Evolutionary conservation across 2,797 vertebrate genomes (phyloP), one percentile per base, ranked within the genome.

Genomic region (Spinibarbus caldwelli): DNA sequence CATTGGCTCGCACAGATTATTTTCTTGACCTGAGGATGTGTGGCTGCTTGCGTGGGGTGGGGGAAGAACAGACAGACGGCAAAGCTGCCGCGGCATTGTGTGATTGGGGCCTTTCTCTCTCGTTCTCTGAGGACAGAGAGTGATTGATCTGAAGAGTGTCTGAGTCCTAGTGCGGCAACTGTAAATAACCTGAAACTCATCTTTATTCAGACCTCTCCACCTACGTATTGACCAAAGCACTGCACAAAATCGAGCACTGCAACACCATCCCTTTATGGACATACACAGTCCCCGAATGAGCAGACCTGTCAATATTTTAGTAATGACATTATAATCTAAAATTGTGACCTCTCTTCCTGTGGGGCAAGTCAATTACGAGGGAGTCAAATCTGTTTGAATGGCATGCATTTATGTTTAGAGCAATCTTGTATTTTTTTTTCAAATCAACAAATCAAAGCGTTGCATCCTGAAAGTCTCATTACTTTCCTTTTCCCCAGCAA

Each of bases 171-270:
- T 80, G 23, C 72, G 23, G 52, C 41, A 87, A 86, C 85, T 86
- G 86, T 89, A 87, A 88, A 90, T 89, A 89, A 88, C 80, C 78
- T 23, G 45, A 84, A 89, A 75, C 87, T 89, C 86, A 89, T 91
- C 80, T 80, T 85, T 89, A 90, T 88, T 86, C 85, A 86, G 80
- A 78, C 49, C 45, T 31, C 77, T 76, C 71, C 80, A 66, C 77
- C 84, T 80, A 43, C 23, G 41, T 82, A 86, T 85, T 87, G 86
- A 88, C 86, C 83, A 49, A 21, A 71, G 72, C 70, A 29, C 73
- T 23, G 67, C 57, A 82, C 79, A 81, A 87, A 88, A 84, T 43
- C 83, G 54, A 73, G 77, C 26, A 73, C 64, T 67, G 72, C 81
- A 87, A 47, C 70, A 70, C 70, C 10, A 23, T 71, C 45, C 67